Conservation (phyloP, 2,797 vertebrate genomes). For the Poecilia wingei region DNA sequence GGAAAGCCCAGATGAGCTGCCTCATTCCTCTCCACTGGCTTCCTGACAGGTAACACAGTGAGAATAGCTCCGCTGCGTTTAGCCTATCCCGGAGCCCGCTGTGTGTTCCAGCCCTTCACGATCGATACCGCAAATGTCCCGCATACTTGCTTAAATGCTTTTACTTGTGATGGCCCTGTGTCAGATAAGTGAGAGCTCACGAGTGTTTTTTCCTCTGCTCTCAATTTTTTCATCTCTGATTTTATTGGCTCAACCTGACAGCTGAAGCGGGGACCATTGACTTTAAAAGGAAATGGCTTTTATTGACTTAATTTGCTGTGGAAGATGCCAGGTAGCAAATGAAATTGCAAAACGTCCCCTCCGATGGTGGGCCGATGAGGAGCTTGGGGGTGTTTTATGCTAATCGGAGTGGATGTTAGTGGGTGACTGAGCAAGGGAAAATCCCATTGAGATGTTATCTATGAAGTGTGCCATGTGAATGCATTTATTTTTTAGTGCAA, state of each 20-base stretch:
- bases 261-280: slow-evolving; percentile 34
- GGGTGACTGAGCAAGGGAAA: slow-evolving; percentile 60
- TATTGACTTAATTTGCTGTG: slow-evolving; percentile 59
- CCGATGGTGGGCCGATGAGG: slow-evolving; percentile 18
- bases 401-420: slow-evolving; percentile 56
- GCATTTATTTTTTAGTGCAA: slow-evolving; percentile 62
- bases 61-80: slow-evolving; percentile 28
- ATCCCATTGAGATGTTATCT: slow-evolving; percentile 56
- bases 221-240: slow-evolving; percentile 31
- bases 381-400: slow-evolving; percentile 51
- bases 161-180: slow-evolving; percentile 7
- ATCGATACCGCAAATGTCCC: slow-evolving; percentile 37
- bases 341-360: slow-evolving; percentile 41
- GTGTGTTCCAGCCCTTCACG: slow-evolving; percentile 11
- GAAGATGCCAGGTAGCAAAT: slow-evolving; percentile 60
- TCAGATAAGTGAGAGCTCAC: slow-evolving; percentile 23
- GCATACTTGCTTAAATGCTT: slow-evolving; percentile 23
- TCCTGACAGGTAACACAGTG: slow-evolving; percentile 54
- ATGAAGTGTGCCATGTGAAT: slow-evolving; percentile 68
- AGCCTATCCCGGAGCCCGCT: slow-evolving; percentile 23
- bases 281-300: slow-evolving; percentile 59
- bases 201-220: slow-evolving; percentile 2
- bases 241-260: slow-evolving; percentile 63
- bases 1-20: slow-evolving; percentile 56
- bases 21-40: slow-evolving; percentile 62